These are phyloP conservation scores for Lepus timidus DNA, from an alignment of 2,113 vertebrate genomes.

Conservation along the genomic window DNA sequence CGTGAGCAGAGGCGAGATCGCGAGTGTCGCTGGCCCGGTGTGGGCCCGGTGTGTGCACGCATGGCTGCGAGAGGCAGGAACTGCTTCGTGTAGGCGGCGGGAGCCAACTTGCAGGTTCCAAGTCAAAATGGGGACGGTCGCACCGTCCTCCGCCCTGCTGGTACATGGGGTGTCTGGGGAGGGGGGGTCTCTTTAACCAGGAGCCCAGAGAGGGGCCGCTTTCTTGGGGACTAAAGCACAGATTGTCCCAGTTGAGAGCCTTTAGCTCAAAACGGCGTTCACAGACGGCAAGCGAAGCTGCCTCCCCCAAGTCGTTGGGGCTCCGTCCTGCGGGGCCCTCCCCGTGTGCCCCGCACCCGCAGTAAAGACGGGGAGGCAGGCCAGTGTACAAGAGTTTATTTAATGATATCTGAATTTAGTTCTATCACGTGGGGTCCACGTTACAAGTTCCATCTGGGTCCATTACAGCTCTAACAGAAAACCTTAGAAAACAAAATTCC, in stretches of 20 bases:
- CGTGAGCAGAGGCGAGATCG: neutral
- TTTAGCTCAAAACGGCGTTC: neutral
- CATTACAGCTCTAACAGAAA: constrained; percentile 91
- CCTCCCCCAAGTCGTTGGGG: neutral
- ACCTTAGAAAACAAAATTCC: constrained; percentile 91
- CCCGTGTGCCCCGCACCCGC: neutral
- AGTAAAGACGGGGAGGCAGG: constrained; percentile 46
- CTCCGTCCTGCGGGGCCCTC: neutral
- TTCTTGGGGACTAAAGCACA: neutral
- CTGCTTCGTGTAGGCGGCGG: neutral
- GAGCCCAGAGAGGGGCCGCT: neutral
- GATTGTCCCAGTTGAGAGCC: neutral
- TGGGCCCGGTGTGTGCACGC: no score
- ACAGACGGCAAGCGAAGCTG: neutral
- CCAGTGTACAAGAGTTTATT: constrained; percentile 95
- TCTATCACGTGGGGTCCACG: constrained; percentile 94
- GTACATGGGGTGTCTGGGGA: neutral
- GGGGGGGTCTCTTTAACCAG: no score
- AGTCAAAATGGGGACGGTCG: neutral
- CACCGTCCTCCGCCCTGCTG: neutral
- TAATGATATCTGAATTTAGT: constrained; percentile 95
- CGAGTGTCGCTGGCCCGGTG: neutral
- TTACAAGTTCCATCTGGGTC: constrained; percentile 93
- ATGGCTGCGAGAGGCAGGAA: neutral
- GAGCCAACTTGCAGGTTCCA: neutral